Evolutionary conservation across 2,797 vertebrate species (phyloP).

Genomic region (Cygnus olor): DNA sequence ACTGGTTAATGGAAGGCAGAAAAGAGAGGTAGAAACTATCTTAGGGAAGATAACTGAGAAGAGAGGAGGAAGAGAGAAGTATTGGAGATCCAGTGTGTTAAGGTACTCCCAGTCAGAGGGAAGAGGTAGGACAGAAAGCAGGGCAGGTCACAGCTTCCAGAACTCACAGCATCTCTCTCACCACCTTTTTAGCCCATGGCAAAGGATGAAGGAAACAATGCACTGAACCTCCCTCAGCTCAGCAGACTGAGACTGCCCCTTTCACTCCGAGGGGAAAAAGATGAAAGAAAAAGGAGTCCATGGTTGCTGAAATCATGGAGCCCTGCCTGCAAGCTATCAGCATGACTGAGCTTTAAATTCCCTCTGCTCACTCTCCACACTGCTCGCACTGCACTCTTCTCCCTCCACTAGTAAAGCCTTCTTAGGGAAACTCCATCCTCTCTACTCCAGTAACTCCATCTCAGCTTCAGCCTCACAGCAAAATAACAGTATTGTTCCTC

Average conservation of each 20-base stretch:
- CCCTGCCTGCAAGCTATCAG: accelerated
- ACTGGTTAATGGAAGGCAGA: neutral
- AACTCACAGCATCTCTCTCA: neutral
- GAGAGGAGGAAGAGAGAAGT: neutral
- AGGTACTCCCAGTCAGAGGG: neutral
- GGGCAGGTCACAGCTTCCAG: neutral
- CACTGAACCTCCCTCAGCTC: neutral
- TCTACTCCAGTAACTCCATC: neutral
- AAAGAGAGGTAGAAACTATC: neutral
- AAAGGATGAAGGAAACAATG: neutral
- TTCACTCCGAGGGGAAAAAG: neutral
- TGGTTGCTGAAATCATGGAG: accelerated
- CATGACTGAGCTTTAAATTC: neutral
- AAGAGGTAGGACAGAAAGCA: neutral
- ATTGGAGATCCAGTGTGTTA: neutral
- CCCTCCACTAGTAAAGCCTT: neutral
- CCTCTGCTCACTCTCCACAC: neutral
- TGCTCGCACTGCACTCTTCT: neutral
- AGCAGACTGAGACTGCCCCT: neutral
- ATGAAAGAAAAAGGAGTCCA: neutral
- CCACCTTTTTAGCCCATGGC: neutral
- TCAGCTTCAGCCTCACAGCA: neutral
- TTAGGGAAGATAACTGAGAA: neutral
- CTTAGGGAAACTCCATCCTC: neutral
- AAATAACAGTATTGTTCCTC: neutral